Percentiles rank a stretch among this genome's conserved stretches.
Evolutionary conservation across 64 coral and sea anemone species (phyloP).

Genomic region (Acropora yongei): DNA sequence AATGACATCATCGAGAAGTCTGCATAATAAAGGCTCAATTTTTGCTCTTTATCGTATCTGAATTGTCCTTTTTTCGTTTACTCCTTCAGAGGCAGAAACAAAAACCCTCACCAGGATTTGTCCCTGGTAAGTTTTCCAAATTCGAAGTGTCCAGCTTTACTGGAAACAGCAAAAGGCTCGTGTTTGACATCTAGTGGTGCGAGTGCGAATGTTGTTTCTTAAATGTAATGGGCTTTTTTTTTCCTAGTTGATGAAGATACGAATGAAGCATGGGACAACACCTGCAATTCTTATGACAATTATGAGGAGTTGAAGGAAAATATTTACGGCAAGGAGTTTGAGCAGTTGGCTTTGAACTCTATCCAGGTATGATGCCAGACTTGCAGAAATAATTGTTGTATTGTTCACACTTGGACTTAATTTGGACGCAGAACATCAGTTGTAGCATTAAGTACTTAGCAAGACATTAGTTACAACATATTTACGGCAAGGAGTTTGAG

Average conservation of each 20-base stretch:
- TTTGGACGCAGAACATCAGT: no score
- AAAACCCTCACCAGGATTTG: slow-evolving; percentile 50
- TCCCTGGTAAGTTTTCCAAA: slow-evolving; percentile 39
- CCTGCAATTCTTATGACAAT: slow-evolving; percentile 59
- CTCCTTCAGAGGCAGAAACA: slow-evolving; percentile 55
- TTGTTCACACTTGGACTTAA: no score
- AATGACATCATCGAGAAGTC: no score
- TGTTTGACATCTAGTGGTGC: not conserved
- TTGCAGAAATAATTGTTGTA: not conserved
- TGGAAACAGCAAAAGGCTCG: no score
- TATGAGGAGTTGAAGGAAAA: slow-evolving; percentile 85
- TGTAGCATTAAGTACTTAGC: no score
- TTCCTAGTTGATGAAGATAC: slow-evolving; percentile 87
- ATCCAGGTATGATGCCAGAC: slow-evolving; percentile 41
- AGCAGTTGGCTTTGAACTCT: slow-evolving; percentile 59
- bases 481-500: slow-evolving; percentile 74
- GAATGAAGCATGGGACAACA: slow-evolving; percentile 82
- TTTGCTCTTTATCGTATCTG: no score
- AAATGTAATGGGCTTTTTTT: no score
- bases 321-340: slow-evolving; percentile 74
- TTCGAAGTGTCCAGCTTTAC: no score
- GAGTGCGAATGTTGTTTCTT: not conserved
- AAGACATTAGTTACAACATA: not conserved
- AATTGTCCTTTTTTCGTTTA: not conserved
- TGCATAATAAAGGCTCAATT: no score